Evolutionary conservation across 2,888 invertebrate species (phyloP).

Genomic region (Caprella mutica): DNA sequence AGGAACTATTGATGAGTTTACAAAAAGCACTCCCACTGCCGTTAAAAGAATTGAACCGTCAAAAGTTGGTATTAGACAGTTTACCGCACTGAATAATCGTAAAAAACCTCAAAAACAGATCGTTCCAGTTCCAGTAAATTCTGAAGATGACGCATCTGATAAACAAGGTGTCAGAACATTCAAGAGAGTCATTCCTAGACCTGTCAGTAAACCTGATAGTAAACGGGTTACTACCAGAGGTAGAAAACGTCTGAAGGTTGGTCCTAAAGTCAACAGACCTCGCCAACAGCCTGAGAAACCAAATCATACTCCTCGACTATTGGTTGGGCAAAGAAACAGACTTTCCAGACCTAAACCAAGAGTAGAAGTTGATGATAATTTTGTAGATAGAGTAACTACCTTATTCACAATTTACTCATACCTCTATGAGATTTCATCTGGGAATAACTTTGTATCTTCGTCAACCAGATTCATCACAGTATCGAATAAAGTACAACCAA

Average conservation of each 20-base stretch:
- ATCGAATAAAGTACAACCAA: conserved; percentile 35
- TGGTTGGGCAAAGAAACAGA: too few relatives aligned
- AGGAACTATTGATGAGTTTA: conserved; percentile 26
- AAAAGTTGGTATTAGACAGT: too few relatives aligned
- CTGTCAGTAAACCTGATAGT: not conserved
- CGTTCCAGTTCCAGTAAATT: conserved; percentile 28
- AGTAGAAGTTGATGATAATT: not conserved
- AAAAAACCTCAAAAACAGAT: too few relatives aligned
- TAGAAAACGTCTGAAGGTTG: too few relatives aligned
- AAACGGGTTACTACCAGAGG: not conserved
- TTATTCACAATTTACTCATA: conserved; percentile 37
- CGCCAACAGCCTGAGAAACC: not conserved
- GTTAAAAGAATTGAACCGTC: conserved; percentile 6
- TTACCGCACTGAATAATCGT: too few relatives aligned
- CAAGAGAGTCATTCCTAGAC: conserved; percentile 6
- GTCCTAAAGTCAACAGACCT: too few relatives aligned
- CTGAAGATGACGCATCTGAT: conserved; percentile 26
- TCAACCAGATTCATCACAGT: conserved; percentile 36
- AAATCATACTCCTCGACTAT: not conserved
- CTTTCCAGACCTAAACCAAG: not conserved
- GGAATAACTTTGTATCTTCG: conserved; percentile 25
- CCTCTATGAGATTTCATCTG: conserved; percentile 35
- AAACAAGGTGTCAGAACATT: not conserved
- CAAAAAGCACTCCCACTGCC: conserved; percentile 12
- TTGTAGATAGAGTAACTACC: conserved; percentile 33